Evolutionary conservation across 2,797 vertebrate species (phyloP), one percentile per base, ranked within the genome.

Genomic region (Erithacus rubecula): DNA sequence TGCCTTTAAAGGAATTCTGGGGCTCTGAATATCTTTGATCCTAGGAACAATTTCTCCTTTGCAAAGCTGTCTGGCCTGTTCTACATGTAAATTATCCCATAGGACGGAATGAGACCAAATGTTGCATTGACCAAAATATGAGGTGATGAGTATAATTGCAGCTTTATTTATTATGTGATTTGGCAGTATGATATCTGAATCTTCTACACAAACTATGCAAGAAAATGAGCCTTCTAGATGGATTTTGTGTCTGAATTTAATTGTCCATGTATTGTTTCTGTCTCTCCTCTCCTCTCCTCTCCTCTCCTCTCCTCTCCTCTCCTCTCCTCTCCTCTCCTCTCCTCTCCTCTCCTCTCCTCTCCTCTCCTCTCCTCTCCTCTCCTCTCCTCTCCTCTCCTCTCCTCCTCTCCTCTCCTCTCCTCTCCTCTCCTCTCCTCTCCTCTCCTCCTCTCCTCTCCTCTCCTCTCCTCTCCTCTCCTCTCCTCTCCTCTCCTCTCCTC

Each of bases 101-200:
- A 39, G 78, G 30, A 23, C 84, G 70, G 77, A 94, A 75, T 29
- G 26, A 80, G 37, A 65, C 85, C 68, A 89, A 56, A 53, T 0
- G 0, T n/a, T 84, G 23, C 60, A 44, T 17, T 83, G 83, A 65
- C 64, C 67, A 90, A 89, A 93, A 84, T 56, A 80, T 0, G 3
- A 76, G 58, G 34, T 83, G 79, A 83, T 81, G 81, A 83, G 36
- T 58, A 32, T 80, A 82, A 80, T 5, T 78, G 22, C 23, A 4
- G 3, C 21, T 83, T 91, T 87, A 85, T 95, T 93, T 95, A 79
- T 93, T 49, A 56, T 83, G 72, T 93, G 76, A 68, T 69, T 91
- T 94, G 87, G 69, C 83, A 58, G 44, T 65, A 53, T 34, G 58
- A 81, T 83, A 92, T 79, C 77, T 87, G 65, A 84, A 75, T 82